These are phyloP conservation scores for Urocyon cinereoargenteus DNA, from an alignment of 2,797 vertebrate species.

Conservation along the genomic window DNA sequence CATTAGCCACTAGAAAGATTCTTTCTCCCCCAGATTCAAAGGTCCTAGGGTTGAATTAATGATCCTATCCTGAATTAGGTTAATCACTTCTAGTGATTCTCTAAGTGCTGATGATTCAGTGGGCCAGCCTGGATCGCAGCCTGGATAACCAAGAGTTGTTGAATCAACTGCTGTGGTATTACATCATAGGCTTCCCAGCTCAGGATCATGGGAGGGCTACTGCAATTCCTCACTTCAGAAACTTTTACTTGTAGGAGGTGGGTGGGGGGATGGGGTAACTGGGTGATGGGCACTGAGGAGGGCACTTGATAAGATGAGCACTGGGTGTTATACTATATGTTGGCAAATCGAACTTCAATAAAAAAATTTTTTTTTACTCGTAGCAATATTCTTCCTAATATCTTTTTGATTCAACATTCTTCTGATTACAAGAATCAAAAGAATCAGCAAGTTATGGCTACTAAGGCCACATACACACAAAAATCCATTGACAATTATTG, in stretches of 20 bases:
- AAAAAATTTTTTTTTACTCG: background rate
- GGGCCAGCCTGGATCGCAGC: background rate
- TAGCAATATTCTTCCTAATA: background rate
- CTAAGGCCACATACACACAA: background rate
- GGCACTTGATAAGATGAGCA: no score
- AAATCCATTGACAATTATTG: background rate
- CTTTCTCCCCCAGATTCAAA: background rate
- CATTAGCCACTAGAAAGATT: background rate
- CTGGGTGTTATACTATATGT: no score
- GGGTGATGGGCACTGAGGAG: no score
- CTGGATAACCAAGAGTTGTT: background rate
- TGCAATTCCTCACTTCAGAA: background rate
- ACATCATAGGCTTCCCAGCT: background rate
- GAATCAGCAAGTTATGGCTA: background rate
- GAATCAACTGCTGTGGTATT: background rate
- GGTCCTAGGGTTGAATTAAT: background rate
- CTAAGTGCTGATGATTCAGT: background rate
- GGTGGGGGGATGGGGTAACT: no score
- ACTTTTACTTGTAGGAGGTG: background rate
- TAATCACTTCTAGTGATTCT: background rate
- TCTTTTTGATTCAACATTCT: conserved; percentile 22
- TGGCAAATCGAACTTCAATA: no score
- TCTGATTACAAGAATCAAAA: background rate
- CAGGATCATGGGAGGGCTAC: background rate
- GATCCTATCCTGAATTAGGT: background rate